Percentiles rank a stretch among this genome's conserved stretches.
These are phyloP conservation scores for Ursus arctos DNA, from an alignment of 2,113 vertebrate species.

Conservation along the genomic window DNA sequence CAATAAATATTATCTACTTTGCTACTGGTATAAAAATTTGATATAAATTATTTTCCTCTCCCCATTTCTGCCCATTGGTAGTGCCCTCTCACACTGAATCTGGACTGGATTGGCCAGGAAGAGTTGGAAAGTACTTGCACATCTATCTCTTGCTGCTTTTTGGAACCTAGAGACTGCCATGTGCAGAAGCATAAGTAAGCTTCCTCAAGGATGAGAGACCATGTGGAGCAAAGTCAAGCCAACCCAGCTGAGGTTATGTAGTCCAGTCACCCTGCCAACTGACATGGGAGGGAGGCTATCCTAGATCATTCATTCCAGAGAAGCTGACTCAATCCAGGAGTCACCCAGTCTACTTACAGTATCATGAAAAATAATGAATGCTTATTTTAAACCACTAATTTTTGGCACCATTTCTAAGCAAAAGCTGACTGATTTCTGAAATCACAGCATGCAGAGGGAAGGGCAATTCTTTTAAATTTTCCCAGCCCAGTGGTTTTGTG, in stretches of 20 bases:
- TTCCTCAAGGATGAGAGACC: not conserved
- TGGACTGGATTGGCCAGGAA: not conserved
- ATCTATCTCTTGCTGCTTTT: not conserved
- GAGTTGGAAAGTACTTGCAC: not conserved
- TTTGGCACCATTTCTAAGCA: not conserved
- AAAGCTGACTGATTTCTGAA: not conserved
- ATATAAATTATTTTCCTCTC: not conserved
- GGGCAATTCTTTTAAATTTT: not conserved
- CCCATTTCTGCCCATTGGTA: not conserved
- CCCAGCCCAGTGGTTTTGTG: not conserved
- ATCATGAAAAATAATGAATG: not conserved
- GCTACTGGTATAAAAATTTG: not conserved
- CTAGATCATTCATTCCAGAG: not conserved
- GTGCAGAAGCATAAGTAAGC: not conserved
- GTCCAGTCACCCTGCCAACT: not conserved
- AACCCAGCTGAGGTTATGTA: not conserved
- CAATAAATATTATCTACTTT: not conserved
- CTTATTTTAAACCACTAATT: slow-evolving; percentile 16
- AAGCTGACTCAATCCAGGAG: not conserved
- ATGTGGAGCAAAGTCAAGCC: not conserved
- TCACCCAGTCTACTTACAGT: not conserved
- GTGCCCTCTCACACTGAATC: not conserved
- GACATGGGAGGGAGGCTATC: not conserved
- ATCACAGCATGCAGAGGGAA: not conserved
- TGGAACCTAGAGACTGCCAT: not conserved